Evolutionary conservation across 2,888 invertebrate species (phyloP).

Genomic region (Bombylius major): DNA sequence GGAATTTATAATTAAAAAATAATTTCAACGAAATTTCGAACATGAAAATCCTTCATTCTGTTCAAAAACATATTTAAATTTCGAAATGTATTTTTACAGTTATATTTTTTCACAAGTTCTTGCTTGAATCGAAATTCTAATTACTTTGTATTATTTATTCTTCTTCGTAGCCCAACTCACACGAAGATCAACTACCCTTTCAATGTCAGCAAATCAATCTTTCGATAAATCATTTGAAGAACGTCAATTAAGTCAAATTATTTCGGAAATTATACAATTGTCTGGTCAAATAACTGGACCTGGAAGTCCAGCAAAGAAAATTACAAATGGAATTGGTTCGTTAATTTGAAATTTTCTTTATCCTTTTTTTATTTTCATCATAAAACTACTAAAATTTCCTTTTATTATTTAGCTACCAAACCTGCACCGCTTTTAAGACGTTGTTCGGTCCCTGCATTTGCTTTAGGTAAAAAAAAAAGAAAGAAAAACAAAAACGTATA

Average conservation of each 20-base stretch:
- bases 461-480: constrained; percentile 5
- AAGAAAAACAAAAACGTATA: neutral
- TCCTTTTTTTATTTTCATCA: neutral
- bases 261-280: constrained; percentile 2
- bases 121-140: too few species aligned
- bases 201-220: neutral
- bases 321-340: constrained; percentile 10
- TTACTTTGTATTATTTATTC: too few species aligned
- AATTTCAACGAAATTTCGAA: too few species aligned
- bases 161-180: neutral
- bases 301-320: constrained; percentile 12
- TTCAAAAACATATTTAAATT: too few species aligned
- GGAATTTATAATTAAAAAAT: too few species aligned
- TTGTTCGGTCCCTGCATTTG: constrained; percentile 14
- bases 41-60: too few species aligned
- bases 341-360: neutral
- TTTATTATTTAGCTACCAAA: constrained; percentile 7
- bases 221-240: constrained; percentile 7
- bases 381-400: neutral
- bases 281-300: constrained; percentile 10
- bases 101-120: too few species aligned
- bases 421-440: constrained; percentile 14
- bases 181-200: constrained; percentile 6
- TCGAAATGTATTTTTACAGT: too few species aligned
- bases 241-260: constrained; percentile 1